A percentile compares a stretch with the other conserved stretches of the same genome.
Conservation (phyloP, 2,113 vertebrate species). For the Chaetorhynchus papuensis region DNA sequence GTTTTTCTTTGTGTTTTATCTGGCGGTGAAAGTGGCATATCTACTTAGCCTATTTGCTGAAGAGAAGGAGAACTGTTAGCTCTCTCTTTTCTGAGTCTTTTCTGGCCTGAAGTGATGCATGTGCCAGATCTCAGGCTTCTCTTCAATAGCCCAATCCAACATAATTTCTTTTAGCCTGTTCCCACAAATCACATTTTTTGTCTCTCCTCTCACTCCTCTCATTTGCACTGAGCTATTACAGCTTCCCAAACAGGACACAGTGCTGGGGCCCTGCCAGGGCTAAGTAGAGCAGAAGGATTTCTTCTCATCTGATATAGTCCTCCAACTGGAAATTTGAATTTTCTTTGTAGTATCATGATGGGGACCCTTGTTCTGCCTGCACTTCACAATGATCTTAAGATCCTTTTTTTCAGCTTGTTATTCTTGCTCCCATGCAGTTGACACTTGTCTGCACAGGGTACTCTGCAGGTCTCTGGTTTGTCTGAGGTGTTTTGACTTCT, state of each 20-base stretch:
- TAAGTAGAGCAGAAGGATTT: neutral
- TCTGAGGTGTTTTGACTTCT: neutral
- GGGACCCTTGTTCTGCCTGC: neutral
- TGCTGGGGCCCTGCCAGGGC: neutral
- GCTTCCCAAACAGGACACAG: no score
- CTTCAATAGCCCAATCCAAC: neutral
- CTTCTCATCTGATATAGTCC: neutral
- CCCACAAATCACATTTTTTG: no score
- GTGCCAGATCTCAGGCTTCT: neutral
- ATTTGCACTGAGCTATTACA: neutral
- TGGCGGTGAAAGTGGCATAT: neutral
- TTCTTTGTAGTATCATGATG: neutral
- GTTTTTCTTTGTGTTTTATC: neutral
- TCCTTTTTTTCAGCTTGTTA: neutral
- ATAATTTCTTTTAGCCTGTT: rapidly evolving
- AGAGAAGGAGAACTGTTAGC: neutral
- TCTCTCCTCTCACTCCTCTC: neutral
- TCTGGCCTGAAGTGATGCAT: neutral
- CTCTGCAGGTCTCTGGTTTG: neutral
- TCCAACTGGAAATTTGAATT: neutral
- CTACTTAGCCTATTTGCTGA: neutral
- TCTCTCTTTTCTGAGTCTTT: neutral
- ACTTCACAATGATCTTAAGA: neutral
- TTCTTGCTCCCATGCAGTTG: neutral
- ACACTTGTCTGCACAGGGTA: neutral